Evolutionary conservation across 2,797 vertebrate genomes (phyloP), one percentile per base, ranked within the genome.

Genomic region (Rhinogobio ventralis): DNA sequence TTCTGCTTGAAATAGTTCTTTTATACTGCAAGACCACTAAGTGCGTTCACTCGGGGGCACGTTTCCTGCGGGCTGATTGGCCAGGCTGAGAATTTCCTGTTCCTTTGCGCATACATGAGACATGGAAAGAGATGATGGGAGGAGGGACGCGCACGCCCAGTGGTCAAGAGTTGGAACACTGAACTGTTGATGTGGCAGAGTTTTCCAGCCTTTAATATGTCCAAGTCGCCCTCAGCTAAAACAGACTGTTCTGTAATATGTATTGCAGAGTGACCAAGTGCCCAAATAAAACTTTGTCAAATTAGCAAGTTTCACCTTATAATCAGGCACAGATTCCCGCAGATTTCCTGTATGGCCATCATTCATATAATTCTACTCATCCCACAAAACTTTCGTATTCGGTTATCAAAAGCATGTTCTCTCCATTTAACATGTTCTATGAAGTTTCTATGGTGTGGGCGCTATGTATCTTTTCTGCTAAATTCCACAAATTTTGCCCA

Each of bases 51-150:
- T 68, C 33, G 23, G 55, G 64, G 55, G 17, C 20, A 86, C 30
- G 28, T 74, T 87, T 85, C 84, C 78, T 79, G 71, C 20, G 17
- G 20, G 33, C 46, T 82, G 83, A 89, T 88, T 85, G 86, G 76
- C 51, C 79, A 64, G 79, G 71, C 73, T 73, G 36, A 66, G 72
- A 53, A 76, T 86, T 85, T 88, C 83, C 85, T 87, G 81, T 73
- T 66, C 23, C 72, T 72, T 46, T 82, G 72, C 71, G 28, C 76
- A 71, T 86, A 79, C 85, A 83, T 73, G 71, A 76, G 77, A 55
- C 78, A 49, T 79, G 53, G 69, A 75, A 79, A 60, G 69, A 17
- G 28, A 68, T n/a, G 36, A 30, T 62, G 2, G 79, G 49, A 36
- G 72, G 83, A 30, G 36, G 78, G 46, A 51, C 71, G 66, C 46